Base-by-base conservation (phyloP, 2,113 vertebrate genomes). In the Lepisosteus osseus region DNA sequence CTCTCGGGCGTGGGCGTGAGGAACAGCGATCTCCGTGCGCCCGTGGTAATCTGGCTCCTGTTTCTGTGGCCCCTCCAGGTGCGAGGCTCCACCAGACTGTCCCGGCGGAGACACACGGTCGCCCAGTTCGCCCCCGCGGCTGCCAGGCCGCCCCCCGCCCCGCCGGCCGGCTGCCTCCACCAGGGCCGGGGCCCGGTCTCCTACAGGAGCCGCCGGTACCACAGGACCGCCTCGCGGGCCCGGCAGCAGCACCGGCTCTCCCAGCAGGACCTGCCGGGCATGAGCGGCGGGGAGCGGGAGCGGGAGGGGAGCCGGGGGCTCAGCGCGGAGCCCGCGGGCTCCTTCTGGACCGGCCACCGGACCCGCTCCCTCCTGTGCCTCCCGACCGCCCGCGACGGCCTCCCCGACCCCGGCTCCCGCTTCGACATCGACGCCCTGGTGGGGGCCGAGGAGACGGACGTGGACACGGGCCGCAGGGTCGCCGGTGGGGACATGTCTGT, bases 401-500 rank as follows among this genome's bases (percentile, higher is more conserved):
- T 88, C 1, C 79, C 88, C 64, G 80, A 86, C 15, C 88, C 87
- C 0, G 83, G 86, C 3, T 91, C 88, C 69, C 88, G 84, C 2
- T 79, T 97, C 73, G 94, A 94, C 0, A 76, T 95, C 14, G 93
- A 96, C 0, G 85, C 94, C 12, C 84, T 96, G 75, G 84, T 96
- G 2, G 94, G 90, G 2, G 92, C 92, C 0, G 93, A 94, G 80
- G 96, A 98, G 88, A 98, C 96, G 0, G 92, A 97, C n/a, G 95
- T 98, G 63, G 95, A 98, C 87, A 97, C 96, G 0, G 96, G 96
- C 61, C 81, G 90, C 83, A 91, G 86, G 56, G 86, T 97, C 0
- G 90, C 84, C 8, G 85, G 88, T 45, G 91, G 93, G 3, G 96
- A 99, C 85, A 83, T 97, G 0, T 93, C 94, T 0, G 94, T 96